Percentiles rank a stretch among this genome's conserved stretches.
Evolutionary conservation across 2,797 vertebrate species (phyloP).

Genomic region (Lates japonicus): DNA sequence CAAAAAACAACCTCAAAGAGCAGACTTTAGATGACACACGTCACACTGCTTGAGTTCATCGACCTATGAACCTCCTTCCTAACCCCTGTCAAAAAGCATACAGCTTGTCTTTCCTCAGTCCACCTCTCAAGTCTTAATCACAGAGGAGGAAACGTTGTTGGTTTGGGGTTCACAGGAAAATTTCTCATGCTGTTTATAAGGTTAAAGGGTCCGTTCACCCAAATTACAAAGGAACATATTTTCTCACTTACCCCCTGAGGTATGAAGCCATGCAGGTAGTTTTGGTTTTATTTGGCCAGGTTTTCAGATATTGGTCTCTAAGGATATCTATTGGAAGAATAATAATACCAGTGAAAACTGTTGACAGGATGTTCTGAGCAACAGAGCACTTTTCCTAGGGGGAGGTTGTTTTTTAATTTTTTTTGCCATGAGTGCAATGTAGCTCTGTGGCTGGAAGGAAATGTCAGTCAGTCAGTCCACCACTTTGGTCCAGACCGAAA

Average conservation of each 20-base stretch:
- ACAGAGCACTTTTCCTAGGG: not conserved
- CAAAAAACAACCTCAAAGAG: conserved; percentile 47
- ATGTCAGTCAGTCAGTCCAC: not conserved
- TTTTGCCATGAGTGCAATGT: not conserved
- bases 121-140: conserved; percentile 53
- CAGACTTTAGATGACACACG: conserved; percentile 49
- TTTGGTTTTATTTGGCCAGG: conserved; percentile 16
- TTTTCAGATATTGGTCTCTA: conserved; percentile 7
- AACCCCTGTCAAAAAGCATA: conserved; percentile 59
- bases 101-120: conserved; percentile 56
- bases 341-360: not conserved
- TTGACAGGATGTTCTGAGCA: not conserved
- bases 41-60: conserved; percentile 55
- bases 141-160: conserved; percentile 45
- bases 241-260: conserved; percentile 8
- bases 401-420: not conserved
- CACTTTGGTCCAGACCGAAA: not conserved
- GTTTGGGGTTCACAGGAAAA: conserved; percentile 55
- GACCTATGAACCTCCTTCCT: conserved; percentile 59
- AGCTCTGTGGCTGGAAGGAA: not conserved
- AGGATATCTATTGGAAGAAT: not conserved
- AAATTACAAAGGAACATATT: conserved; percentile 44
- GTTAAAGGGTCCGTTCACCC: conserved; percentile 64
- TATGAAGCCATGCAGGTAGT: conserved; percentile 13
- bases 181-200: conserved; percentile 57